phyloP scores from a whole-genome alignment of 2,113 vertebrate genomes.

The Cyprinus carpio region DNA sequence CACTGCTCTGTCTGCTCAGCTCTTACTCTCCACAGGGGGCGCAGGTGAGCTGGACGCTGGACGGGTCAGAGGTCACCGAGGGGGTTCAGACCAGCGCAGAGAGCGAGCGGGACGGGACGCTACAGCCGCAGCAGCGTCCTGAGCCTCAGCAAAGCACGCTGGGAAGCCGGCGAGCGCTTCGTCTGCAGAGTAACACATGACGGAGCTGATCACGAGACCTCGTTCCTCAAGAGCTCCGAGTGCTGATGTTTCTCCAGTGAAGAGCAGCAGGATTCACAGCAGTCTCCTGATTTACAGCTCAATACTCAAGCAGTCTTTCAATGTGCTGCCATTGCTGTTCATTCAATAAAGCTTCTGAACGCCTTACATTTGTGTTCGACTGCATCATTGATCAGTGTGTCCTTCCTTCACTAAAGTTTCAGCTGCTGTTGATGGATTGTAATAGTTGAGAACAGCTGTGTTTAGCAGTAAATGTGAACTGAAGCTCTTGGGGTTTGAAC shows the following conservation, averaged over 20 bases:
- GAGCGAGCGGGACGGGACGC: conserved; percentile 43
- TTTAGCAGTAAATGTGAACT: too few relatives aligned
- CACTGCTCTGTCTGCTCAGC: conserved; percentile 41
- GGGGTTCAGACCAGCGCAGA: conserved; percentile 58
- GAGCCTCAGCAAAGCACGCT: conserved; percentile 30
- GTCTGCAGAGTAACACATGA: conserved; percentile 58
- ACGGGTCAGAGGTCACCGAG: conserved; percentile 40
- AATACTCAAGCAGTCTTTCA: too few relatives aligned
- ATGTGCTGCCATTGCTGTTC: too few relatives aligned
- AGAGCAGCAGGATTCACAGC: conserved; percentile 2
- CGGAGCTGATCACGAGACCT: conserved; percentile 19
- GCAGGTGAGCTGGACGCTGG: conserved; percentile 55
- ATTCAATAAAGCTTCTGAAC: too few relatives aligned
- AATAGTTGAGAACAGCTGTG: too few relatives aligned
- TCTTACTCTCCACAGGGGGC: conserved; percentile 59
- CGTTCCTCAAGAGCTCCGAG: conserved; percentile 52
- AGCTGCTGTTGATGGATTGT: neutral
- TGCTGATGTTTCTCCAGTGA: conserved; percentile 35
- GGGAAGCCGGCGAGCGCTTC: conserved; percentile 43
- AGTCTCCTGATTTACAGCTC: too few relatives aligned
- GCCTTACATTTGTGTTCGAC: too few relatives aligned
- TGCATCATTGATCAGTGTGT: too few relatives aligned
- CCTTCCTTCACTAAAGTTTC: conserved; percentile 55
- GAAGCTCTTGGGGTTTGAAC: too few relatives aligned
- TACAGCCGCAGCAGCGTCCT: conserved; percentile 58